phyloP scores from a whole-genome alignment of 2,113 vertebrate genomes.

The Bubo blakistoni region DNA sequence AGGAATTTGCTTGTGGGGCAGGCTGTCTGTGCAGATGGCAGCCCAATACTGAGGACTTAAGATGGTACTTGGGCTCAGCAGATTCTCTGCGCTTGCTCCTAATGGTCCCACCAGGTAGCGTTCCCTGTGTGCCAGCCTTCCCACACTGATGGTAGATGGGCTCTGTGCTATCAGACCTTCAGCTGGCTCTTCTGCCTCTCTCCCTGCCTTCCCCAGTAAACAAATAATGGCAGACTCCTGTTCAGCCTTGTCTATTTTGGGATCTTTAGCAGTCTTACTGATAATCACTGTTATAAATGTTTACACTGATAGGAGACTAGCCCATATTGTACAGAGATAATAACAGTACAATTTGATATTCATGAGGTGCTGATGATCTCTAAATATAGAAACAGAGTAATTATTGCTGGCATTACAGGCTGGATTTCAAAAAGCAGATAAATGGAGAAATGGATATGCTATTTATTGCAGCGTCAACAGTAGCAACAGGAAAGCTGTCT shows the following conservation, averaged over 20 bases:
- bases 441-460: slow-evolving; percentile 57
- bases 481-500: slow-evolving; percentile 40
- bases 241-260: slow-evolving; percentile 39
- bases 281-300: slow-evolving; percentile 47
- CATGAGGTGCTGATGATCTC: slow-evolving; percentile 62
- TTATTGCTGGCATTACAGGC: slow-evolving; percentile 48
- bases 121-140: neutral
- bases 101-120: neutral
- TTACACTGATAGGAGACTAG: slow-evolving; percentile 45
- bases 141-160: neutral
- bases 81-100: neutral
- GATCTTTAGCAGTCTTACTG: slow-evolving; percentile 11
- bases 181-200: neutral
- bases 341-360: slow-evolving; percentile 64
- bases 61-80: neutral
- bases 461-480: slow-evolving; percentile 39
- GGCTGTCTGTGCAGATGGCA: neutral
- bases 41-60: neutral
- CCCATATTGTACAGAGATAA: slow-evolving; percentile 50
- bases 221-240: slow-evolving; percentile 5
- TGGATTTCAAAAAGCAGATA: slow-evolving; percentile 60
- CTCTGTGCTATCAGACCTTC: neutral
- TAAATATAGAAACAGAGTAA: slow-evolving; percentile 65
- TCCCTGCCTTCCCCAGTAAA: neutral
- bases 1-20: neutral